Evolutionary conservation across 1,140 invertebrate species (phyloP).

Genomic region (Lasioglossum baleicum): DNA sequence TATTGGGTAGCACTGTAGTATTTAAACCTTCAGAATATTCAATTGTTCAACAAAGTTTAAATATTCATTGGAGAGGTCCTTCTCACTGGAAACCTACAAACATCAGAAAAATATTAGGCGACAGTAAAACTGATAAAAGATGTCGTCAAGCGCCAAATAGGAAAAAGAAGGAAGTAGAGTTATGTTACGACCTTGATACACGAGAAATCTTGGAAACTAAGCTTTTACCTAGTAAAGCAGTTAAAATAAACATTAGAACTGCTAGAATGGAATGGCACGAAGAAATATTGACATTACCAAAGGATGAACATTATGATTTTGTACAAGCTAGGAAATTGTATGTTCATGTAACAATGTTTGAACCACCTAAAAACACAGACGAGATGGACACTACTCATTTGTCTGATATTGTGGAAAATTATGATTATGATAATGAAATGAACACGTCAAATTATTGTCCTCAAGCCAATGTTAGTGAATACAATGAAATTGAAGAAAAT

Average conservation of each 20-base stretch:
- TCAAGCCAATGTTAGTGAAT: slow-evolving; percentile 68
- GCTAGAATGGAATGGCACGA: slow-evolving; percentile 64
- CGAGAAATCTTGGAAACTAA: slow-evolving; percentile 44
- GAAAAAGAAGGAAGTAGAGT: slow-evolving; percentile 63
- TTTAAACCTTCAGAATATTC: slow-evolving; percentile 83
- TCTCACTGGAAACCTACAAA: slow-evolving; percentile 85
- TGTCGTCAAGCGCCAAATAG: slow-evolving; percentile 51
- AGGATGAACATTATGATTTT: slow-evolving; percentile 64
- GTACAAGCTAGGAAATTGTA: slow-evolving; percentile 58
- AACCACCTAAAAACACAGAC: not conserved
- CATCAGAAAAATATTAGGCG: slow-evolving; percentile 5
- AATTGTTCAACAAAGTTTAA: slow-evolving; percentile 82
- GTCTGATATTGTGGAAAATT: slow-evolving; percentile 71
- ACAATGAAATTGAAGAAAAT: slow-evolving; percentile 72
- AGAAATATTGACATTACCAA: slow-evolving; percentile 65
- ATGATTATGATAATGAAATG: slow-evolving; percentile 81
- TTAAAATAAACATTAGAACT: slow-evolving; percentile 56
- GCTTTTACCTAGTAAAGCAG: slow-evolving; percentile 35
- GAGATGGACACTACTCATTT: slow-evolving; percentile 51
- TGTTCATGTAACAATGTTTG: slow-evolving; percentile 37
- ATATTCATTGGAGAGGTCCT: slow-evolving; percentile 87
- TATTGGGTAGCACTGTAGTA: slow-evolving; percentile 65
- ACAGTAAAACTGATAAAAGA: slow-evolving; percentile 41
- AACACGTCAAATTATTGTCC: slow-evolving; percentile 79
- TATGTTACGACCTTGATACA: slow-evolving; percentile 55